A percentile compares a stretch with the other conserved stretches of the same genome.
Evolutionary conservation across 2,797 vertebrate genomes (phyloP).

Genomic region (Setipinna tenuifilis): DNA sequence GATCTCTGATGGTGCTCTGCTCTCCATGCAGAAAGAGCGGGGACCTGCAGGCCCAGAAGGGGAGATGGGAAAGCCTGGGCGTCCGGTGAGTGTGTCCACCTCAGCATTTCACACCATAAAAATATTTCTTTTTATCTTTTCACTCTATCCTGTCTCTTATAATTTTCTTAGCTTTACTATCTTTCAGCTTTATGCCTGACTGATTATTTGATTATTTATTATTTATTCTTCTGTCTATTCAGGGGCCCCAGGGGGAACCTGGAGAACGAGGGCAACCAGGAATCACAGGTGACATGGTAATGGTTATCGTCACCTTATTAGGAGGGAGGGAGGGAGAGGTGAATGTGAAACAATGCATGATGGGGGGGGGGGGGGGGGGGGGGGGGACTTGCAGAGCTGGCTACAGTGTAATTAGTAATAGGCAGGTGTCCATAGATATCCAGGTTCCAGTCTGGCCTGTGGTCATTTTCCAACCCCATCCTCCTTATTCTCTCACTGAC

Average conservation of each 20-base stretch:
- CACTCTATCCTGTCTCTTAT: too few species aligned
- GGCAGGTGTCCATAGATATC: too few species aligned
- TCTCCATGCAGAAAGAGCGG: constrained; percentile 76
- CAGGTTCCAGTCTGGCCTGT: too few species aligned
- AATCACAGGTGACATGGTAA: constrained; percentile 77
- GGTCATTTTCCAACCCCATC: too few species aligned
- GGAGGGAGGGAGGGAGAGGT: neutral
- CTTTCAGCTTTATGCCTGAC: too few species aligned
- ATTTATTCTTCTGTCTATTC: neutral
- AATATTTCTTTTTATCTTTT: too few species aligned
- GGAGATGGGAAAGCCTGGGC: constrained; percentile 79
- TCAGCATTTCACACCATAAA: neutral
- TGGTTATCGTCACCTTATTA: constrained; percentile 21
- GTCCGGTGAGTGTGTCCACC: constrained; percentile 69
- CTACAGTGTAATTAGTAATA: too few species aligned
- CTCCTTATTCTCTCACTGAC: too few species aligned
- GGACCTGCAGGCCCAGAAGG: constrained; percentile 79
- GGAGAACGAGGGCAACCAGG: constrained; percentile 79
- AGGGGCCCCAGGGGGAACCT: constrained; percentile 80
- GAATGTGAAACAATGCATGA: too few species aligned
- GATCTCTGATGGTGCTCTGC: constrained; percentile 59
- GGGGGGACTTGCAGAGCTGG: too few species aligned
- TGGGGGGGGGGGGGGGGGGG: too few species aligned
- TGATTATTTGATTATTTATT: neutral
- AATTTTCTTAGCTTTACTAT: too few species aligned